Percentiles rank a stretch among this genome's conserved stretches.
These are phyloP conservation scores for Lutjanus argentimaculatus DNA, from an alignment of 2,797 vertebrate species.

Conservation along the genomic window DNA sequence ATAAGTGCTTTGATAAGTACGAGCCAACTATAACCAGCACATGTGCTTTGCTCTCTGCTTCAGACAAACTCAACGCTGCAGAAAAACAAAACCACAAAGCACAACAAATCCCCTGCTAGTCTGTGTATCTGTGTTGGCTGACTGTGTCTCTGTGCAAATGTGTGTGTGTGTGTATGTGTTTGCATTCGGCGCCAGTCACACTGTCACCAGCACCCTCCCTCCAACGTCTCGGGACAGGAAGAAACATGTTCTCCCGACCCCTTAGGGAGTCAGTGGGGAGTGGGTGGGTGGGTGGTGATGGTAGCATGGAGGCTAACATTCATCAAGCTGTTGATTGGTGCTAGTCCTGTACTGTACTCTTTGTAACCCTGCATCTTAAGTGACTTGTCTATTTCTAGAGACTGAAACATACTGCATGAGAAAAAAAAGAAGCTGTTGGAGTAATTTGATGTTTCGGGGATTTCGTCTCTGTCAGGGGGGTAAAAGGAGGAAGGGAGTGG, in stretches of 20 bases:
- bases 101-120: conserved; percentile 73
- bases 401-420: conserved; percentile 6
- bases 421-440: conserved; percentile 11
- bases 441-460: conserved; percentile 51
- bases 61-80: conserved; percentile 58
- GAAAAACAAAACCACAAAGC: conserved; percentile 73
- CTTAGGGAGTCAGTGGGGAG: conserved; percentile 63
- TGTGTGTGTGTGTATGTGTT: conserved; percentile 16
- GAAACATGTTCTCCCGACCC: conserved; percentile 77
- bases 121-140: conserved; percentile 53
- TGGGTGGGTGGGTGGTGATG: conserved; percentile 34
- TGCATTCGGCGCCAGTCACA: conserved; percentile 74
- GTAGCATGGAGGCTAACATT: conserved; percentile 52
- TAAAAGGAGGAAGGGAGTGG: conserved; percentile 59
- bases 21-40: conserved; percentile 45
- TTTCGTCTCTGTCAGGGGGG: conserved; percentile 42
- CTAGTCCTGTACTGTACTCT: conserved; percentile 43
- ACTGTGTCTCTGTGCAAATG: conserved; percentile 37
- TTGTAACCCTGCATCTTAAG: conserved; percentile 24
- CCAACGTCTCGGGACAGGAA: conserved; percentile 75
- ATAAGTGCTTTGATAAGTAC: conserved; percentile 55
- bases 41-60: conserved; percentile 38
- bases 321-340: conserved; percentile 79
- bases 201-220: conserved; percentile 75
- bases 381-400: conserved; percentile 44